Conservation (phyloP, 2,888 invertebrate species). For the Synanthedon tipuliformis region DNA sequence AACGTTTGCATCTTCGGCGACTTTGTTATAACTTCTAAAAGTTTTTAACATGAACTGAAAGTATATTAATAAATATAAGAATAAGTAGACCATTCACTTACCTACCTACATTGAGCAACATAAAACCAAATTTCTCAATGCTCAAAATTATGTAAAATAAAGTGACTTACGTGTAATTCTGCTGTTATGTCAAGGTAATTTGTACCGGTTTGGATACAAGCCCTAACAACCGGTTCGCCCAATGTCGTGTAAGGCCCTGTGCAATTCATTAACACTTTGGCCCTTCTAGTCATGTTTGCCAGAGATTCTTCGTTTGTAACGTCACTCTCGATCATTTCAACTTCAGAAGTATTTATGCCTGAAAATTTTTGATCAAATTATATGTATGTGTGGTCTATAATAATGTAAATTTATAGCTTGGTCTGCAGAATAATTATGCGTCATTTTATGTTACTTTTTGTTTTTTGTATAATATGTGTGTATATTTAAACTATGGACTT, state of each 20-base stretch:
- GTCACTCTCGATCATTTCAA: slow-evolving; percentile 23
- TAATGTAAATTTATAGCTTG: no score
- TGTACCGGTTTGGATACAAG: slow-evolving; percentile 33
- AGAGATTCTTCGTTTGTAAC: slow-evolving; percentile 20
- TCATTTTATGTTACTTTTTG: no score
- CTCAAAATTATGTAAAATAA: no score
- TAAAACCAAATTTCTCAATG: no score
- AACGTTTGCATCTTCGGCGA: slow-evolving; percentile 28
- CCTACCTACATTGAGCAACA: no score
- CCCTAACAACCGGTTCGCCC: slow-evolving; percentile 29
- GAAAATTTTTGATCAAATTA: slow-evolving; percentile 5
- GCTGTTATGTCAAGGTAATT: slow-evolving; percentile 45
- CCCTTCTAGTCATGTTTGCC: slow-evolving; percentile 13
- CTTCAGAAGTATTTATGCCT: slow-evolving; percentile 20
- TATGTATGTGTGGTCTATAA: no score
- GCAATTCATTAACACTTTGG: slow-evolving; percentile 33
- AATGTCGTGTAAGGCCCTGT: slow-evolving; percentile 30
- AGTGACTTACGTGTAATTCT: slow-evolving; percentile 32
- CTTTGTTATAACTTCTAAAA: slow-evolving; percentile 22
- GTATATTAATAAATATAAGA: not conserved
- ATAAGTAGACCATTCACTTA: no score
- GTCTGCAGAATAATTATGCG: no score
- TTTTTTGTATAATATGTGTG: no score
- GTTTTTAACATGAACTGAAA: slow-evolving; percentile 33
- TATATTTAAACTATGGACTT: no score